A percentile compares a stretch with the other conserved stretches of the same genome.
Evolutionary conservation across 2,797 vertebrate genomes (phyloP).

Genomic region (Pyrocephalus nanus): DNA sequence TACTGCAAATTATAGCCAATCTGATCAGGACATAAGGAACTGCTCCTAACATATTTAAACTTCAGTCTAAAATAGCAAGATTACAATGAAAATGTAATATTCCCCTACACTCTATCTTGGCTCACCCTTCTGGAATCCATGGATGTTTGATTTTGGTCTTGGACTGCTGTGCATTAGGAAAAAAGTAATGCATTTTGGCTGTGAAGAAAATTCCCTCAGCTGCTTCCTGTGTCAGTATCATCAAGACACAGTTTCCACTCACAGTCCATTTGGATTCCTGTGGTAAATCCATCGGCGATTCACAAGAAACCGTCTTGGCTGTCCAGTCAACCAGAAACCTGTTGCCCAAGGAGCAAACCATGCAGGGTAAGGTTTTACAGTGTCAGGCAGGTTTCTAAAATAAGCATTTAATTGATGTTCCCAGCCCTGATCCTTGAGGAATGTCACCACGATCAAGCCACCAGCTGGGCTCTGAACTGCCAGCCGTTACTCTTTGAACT

Average conservation of each 20-base stretch:
- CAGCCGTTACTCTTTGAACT: not conserved
- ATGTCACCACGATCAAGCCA: not conserved
- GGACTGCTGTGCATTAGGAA: not conserved
- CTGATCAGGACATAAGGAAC: not conserved
- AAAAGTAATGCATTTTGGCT: conserved; percentile 25
- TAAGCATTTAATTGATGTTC: not conserved
- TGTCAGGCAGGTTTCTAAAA: not conserved
- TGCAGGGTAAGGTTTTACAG: not conserved
- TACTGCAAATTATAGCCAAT: not conserved
- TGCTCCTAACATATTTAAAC: not conserved
- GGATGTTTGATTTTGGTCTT: not conserved
- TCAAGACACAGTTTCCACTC: not conserved
- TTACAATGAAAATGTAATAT: not conserved
- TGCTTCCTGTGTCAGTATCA: not conserved
- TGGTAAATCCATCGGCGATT: not conserved
- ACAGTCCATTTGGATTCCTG: not conserved
- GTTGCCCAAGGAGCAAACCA: accelerated
- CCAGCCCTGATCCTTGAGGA: not conserved
- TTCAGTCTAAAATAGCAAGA: not conserved
- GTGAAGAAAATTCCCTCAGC: not conserved
- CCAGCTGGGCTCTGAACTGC: not conserved
- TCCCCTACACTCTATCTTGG: not conserved
- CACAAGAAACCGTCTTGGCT: not conserved
- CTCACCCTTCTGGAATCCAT: not conserved
- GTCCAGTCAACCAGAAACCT: not conserved